Conservation (phyloP, 2,888 invertebrate species). For the Lithosia quadra region DNA sequence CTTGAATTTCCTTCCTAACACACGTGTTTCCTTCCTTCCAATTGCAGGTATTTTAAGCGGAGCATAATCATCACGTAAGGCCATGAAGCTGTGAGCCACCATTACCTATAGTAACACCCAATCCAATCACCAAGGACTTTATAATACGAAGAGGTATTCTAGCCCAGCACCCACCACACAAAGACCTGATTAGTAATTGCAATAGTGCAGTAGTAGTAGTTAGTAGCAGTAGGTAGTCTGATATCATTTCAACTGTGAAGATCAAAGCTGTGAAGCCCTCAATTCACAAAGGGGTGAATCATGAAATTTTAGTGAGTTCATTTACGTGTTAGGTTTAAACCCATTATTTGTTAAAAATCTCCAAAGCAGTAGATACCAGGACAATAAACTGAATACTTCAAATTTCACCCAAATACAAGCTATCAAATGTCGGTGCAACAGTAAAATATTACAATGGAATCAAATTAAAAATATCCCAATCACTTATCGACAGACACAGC, state of each 20-base stretch:
- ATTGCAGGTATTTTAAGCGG: background rate
- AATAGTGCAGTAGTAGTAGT: too few species aligned
- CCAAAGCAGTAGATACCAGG: too few species aligned
- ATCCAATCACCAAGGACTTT: background rate
- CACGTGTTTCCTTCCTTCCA: background rate
- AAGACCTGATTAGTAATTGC: background rate
- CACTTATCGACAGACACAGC: constrained; percentile 28
- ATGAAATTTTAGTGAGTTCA: too few species aligned
- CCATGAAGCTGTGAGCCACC: background rate
- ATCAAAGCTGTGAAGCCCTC: too few species aligned
- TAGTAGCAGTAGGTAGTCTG: too few species aligned
- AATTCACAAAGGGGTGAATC: too few species aligned
- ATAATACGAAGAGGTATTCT: too few species aligned
- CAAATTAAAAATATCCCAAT: constrained; percentile 36
- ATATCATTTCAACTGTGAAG: background rate
- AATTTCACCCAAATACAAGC: background rate
- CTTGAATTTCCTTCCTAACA: background rate
- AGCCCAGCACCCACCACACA: background rate
- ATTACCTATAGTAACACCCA: too few species aligned
- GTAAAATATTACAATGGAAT: constrained; percentile 1
- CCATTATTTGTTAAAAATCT: too few species aligned
- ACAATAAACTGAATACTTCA: too few species aligned
- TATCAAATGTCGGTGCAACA: background rate
- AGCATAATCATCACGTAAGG: background rate
- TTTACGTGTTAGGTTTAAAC: too few species aligned